Evolutionary conservation across 2,797 vertebrate genomes (phyloP), one percentile per base, ranked within the genome.

Genomic region (Mormyrops boulengeri): DNA sequence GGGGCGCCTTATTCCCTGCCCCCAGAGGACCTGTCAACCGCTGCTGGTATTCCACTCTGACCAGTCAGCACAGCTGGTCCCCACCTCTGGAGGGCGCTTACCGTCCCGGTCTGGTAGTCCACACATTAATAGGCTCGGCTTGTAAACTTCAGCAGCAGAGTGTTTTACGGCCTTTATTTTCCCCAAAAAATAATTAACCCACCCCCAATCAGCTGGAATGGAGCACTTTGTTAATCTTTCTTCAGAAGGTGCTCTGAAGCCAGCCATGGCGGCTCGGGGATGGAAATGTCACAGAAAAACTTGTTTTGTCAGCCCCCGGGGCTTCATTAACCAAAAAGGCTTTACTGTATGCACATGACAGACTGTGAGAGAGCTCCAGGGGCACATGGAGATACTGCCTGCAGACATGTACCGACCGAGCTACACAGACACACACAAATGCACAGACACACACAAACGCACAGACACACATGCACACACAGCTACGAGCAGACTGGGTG

Each of bases 161-260:
- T 19, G 73, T 44, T 34, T 41, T 44, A 44, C 34, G 19, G 1
- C 69, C 41, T 91, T 89, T 55, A 91, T 90, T 90, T n/a, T 87
- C 88, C 90, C 84, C 66, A 80, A 90, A 89, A 80, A 80, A 80
- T 44, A 80, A 80, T 44, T 44, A 80, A 80, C 73, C 73, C 73
- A 77, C 19, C 44, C 87, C 91, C 69, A 69, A 66, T 82, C 87
- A 41, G 57, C 80, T 88, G 38, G 87, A 73, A 90, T 88, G 53
- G 89, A 30, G 30, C 85, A 89, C 88, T 82, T 88, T 60, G 52
- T 41, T 85, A 7, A 87, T 89, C 90, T 82, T 84, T n/a, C 89
- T 44, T 80, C 69, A 77, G 62, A 80, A 80, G 73, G 34, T 3
- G 34, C 41, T 80, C 34, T 80, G 73, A 80, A 80, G 73, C 9